Conservation (phyloP, 2,888 invertebrate species). For the Drymonia ruficornis region DNA sequence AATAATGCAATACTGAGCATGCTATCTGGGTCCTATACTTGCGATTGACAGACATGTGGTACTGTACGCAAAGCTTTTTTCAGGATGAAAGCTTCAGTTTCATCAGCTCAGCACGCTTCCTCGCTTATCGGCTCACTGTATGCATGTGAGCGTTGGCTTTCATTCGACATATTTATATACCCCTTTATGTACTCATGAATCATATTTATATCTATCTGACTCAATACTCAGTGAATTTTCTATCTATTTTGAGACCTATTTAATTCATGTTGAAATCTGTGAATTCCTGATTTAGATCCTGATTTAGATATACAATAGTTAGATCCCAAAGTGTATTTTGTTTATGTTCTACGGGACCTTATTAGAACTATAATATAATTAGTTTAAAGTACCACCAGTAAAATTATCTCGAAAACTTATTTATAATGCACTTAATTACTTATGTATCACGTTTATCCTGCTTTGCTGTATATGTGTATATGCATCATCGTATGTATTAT, state of each 20-base stretch:
- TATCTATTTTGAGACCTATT: too few relatives aligned
- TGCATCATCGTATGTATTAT: neutral
- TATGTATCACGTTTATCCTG: neutral
- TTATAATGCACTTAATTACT: neutral
- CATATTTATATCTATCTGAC: neutral
- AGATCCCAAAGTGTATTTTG: too few relatives aligned
- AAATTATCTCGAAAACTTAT: too few relatives aligned
- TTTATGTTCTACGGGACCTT: too few relatives aligned
- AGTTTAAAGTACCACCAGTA: too few relatives aligned
- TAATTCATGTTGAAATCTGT: too few relatives aligned
- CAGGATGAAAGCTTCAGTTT: conserved; percentile 55
- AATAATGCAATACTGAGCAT: too few relatives aligned
- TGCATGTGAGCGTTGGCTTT: conserved; percentile 56
- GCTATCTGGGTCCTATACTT: conserved; percentile 14
- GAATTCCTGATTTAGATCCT: too few relatives aligned
- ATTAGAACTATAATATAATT: too few relatives aligned
- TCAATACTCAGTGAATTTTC: neutral
- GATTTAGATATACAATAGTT: too few relatives aligned
- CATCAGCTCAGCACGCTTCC: conserved; percentile 56
- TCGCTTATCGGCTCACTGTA: conserved; percentile 62
- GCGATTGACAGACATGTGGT: conserved; percentile 44
- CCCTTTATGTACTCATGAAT: neutral
- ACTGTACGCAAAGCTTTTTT: conserved; percentile 24
- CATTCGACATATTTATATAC: conserved; percentile 13
- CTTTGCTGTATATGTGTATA: neutral